These are phyloP conservation scores for Hypercompe scribonia DNA, from an alignment of 2,888 invertebrate genomes.

Conservation along the genomic window DNA sequence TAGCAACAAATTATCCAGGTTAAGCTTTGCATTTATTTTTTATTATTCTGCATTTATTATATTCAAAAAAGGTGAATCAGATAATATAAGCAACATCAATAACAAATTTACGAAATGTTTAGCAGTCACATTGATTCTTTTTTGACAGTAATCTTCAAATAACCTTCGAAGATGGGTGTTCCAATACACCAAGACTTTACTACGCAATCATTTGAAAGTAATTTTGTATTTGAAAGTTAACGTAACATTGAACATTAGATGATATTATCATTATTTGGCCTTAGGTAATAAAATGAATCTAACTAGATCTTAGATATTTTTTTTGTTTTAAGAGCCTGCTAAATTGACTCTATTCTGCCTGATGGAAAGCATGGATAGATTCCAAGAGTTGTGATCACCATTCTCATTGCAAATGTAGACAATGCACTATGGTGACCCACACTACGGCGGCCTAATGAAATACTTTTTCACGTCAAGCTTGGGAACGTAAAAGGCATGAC, in stretches of 20 bases:
- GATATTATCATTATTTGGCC: not conserved
- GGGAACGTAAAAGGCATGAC: no score
- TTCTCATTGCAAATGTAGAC: no score
- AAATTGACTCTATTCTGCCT: no score
- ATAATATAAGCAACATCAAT: constrained; percentile 6
- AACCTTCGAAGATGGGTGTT: constrained; percentile 6
- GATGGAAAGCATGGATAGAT: no score
- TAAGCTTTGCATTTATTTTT: not conserved
- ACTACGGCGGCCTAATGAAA: no score
- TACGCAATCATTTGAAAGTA: constrained; percentile 5
- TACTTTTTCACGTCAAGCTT: no score
- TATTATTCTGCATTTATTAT: constrained; percentile 6
- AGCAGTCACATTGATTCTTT: not conserved
- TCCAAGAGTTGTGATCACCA: no score
- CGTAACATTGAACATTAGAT: not conserved
- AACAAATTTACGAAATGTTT: constrained; percentile 9
- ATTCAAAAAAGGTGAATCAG: constrained; percentile 1
- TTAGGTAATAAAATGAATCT: not conserved
- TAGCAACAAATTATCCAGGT: not conserved
- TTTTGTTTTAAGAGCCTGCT: no score
- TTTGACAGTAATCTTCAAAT: constrained; percentile 4
- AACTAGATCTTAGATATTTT: not conserved
- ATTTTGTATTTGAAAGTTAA: constrained; percentile 4
- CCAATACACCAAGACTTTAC: constrained; percentile 11
- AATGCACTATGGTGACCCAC: no score